These are phyloP conservation scores for Ctenodactylus gundi DNA, from an alignment of 2,113 vertebrate species.

Conservation along the genomic window DNA sequence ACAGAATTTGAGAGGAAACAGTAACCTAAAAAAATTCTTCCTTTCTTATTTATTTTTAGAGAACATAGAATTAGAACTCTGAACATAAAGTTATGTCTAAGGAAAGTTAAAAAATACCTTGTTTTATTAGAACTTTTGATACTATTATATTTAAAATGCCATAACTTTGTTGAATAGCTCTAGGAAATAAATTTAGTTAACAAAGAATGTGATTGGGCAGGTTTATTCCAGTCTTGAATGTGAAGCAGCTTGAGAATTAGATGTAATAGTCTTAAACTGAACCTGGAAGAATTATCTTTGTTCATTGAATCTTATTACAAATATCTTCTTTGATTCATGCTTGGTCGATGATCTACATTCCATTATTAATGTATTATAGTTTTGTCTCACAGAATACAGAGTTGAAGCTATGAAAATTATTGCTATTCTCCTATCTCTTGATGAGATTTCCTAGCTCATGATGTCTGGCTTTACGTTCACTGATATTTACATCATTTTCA, in stretches of 20 bases:
- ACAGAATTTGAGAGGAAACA: constrained; percentile 52
- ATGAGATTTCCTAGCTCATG: background rate
- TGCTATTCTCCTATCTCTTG: constrained; percentile 5
- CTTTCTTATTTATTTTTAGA: constrained; percentile 66
- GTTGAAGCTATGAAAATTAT: background rate
- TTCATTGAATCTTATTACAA: constrained; percentile 38
- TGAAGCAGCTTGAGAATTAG: background rate
- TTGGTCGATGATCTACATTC: background rate
- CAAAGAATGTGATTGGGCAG: constrained; percentile 35
- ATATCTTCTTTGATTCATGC: background rate
- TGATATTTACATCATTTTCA: background rate
- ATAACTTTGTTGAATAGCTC: background rate
- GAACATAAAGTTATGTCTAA: background rate
- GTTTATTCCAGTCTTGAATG: constrained; percentile 49
- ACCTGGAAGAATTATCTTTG: constrained; percentile 22
- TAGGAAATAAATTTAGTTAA: constrained; percentile 9
- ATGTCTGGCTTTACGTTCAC: background rate
- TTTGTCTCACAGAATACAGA: background rate
- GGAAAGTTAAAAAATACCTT: constrained; percentile 15
- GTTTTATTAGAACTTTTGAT: constrained; percentile 52
- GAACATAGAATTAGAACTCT: constrained; percentile 28
- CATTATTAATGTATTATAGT: background rate
- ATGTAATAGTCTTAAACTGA: constrained; percentile 37
- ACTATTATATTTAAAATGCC: constrained; percentile 11
- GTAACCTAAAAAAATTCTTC: constrained; percentile 70